A percentile compares a stretch with the other conserved stretches of the same genome.
Conservation (phyloP, 2,888 invertebrate genomes). For the Endotricha flammealis region DNA sequence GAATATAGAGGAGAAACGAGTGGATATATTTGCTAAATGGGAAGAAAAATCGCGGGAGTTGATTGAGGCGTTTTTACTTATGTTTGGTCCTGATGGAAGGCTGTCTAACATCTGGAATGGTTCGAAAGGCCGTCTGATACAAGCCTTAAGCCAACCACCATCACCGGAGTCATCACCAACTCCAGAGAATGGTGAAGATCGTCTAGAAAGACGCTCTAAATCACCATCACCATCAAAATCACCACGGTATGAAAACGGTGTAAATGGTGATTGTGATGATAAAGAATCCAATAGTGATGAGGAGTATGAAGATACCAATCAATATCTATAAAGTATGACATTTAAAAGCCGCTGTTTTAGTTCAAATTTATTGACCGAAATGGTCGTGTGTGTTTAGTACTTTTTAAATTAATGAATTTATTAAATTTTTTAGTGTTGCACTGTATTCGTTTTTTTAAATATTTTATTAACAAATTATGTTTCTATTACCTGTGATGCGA, state of each 20-base stretch:
- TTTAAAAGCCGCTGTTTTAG: not conserved
- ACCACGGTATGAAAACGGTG: not conserved
- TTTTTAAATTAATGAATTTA: no score
- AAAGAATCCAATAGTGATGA: not conserved
- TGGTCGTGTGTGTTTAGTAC: no score
- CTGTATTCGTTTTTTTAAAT: no score
- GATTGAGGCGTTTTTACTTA: constrained; percentile 88
- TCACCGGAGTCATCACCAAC: not conserved
- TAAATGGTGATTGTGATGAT: not conserved
- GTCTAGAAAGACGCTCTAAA: not conserved
- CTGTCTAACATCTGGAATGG: constrained; percentile 34
- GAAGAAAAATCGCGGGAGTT: constrained; percentile 94
- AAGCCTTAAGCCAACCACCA: constrained; percentile 1
- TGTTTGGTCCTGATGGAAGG: constrained; percentile 86
- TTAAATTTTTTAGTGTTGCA: no score
- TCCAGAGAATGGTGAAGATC: not conserved
- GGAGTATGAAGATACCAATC: not conserved
- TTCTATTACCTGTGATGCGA: no score
- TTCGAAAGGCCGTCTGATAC: constrained; percentile 1
- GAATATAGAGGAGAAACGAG: constrained; percentile 84
- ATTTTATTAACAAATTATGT: no score
- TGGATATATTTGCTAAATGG: constrained; percentile 92
- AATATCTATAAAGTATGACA: not conserved
- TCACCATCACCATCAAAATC: not conserved
- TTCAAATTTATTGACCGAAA: not conserved